phyloP scores from a whole-genome alignment of 2,113 vertebrate species.

The Corydoras sp. region DNA sequence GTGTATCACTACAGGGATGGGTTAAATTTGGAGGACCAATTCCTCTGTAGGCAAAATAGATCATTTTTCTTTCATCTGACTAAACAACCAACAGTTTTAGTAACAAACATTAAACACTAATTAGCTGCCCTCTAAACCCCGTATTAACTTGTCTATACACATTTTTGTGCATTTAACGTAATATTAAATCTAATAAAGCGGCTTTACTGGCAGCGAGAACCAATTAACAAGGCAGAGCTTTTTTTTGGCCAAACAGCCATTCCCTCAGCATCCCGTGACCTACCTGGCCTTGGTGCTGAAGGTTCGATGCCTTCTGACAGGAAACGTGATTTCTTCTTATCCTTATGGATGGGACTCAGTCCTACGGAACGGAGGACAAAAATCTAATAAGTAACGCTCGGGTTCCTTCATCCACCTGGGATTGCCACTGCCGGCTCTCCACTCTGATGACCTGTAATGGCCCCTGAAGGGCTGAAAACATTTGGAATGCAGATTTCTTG shows the following conservation, averaged over 20 bases:
- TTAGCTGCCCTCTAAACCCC: too few relatives aligned
- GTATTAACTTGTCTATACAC: too few relatives aligned
- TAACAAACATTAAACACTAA: too few relatives aligned
- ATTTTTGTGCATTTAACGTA: too few relatives aligned
- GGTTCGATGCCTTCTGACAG: slow-evolving; percentile 44
- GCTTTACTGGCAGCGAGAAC: too few relatives aligned
- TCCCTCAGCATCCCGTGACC: not conserved
- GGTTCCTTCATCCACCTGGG: slow-evolving; percentile 51
- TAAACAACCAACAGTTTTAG: too few relatives aligned
- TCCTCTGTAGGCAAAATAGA: too few relatives aligned
- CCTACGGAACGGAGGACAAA: slow-evolving; percentile 52
- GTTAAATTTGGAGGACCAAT: too few relatives aligned
- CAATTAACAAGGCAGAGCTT: not conserved
- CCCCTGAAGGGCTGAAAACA: not conserved
- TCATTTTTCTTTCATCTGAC: too few relatives aligned
- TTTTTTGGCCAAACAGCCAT: not conserved
- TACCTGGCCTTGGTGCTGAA: slow-evolving; percentile 32
- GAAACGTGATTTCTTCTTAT: slow-evolving; percentile 55
- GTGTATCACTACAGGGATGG: too few relatives aligned
- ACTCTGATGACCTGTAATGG: slow-evolving; percentile 47
- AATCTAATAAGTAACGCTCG: slow-evolving; percentile 57
- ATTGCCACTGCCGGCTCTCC: slow-evolving; percentile 43
- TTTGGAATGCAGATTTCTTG: slow-evolving; percentile 21
- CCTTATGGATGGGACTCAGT: slow-evolving; percentile 47
- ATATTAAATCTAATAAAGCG: too few relatives aligned